Evolutionary conservation across 2,888 invertebrate genomes (phyloP).

Genomic region (Apamea sordens): DNA sequence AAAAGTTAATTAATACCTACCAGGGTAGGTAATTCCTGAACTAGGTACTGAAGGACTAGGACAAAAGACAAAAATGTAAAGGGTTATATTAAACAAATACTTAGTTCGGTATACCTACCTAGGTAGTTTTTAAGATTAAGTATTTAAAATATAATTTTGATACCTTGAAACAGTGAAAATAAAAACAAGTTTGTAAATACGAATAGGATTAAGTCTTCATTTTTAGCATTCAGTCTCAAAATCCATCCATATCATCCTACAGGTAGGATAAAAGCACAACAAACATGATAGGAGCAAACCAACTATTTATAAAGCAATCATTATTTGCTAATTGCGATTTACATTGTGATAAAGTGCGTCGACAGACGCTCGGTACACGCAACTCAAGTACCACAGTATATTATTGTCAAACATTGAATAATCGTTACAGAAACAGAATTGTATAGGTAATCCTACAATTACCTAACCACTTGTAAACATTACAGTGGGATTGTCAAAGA

Average conservation of each 20-base stretch:
- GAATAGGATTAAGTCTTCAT: neutral
- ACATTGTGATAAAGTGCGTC: constrained; percentile 61
- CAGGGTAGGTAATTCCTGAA: neutral
- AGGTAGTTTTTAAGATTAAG: neutral
- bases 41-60: neutral
- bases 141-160: neutral
- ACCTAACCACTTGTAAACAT: constrained; percentile 66
- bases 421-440: constrained; percentile 63
- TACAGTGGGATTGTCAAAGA: constrained; percentile 63
- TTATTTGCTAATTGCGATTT: constrained; percentile 34
- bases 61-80: neutral
- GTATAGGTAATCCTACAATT: constrained; percentile 62
- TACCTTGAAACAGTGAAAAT: neutral
- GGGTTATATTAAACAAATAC: neutral
- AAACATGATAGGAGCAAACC: neutral
- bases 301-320: neutral
- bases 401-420: constrained; percentile 74
- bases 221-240: neutral
- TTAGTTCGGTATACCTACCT: too few relatives aligned
- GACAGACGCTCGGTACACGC: constrained; percentile 55
- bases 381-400: constrained; percentile 79
- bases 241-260: neutral
- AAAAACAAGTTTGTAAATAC: neutral
- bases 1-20: neutral
- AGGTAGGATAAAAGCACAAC: neutral